Evolutionary conservation across 2,113 vertebrate species (phyloP).

Genomic region (Saccopteryx leptura): DNA sequence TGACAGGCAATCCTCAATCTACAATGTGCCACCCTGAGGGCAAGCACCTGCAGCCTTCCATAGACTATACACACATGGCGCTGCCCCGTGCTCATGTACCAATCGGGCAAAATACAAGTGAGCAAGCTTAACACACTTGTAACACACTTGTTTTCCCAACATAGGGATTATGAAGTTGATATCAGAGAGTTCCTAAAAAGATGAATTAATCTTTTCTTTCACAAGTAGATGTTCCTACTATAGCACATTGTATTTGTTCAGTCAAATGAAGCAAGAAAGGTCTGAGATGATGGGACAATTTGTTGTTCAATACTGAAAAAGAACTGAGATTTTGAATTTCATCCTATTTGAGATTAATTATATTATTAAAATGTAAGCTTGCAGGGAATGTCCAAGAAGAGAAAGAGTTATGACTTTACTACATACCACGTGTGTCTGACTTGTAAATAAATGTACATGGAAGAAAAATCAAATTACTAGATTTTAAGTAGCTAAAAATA

Average conservation of each 20-base stretch:
- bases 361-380: constrained; percentile 78
- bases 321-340: constrained; percentile 77
- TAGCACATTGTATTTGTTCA: constrained; percentile 78
- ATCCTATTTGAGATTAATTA: constrained; percentile 68
- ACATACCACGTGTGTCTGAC: constrained; percentile 71
- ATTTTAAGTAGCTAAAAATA: constrained; percentile 63
- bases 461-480: constrained; percentile 61
- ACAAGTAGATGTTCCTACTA: constrained; percentile 76
- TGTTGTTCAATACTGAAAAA: constrained; percentile 79
- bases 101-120: too few species aligned
- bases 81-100: too few species aligned
- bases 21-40: too few species aligned
- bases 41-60: too few species aligned
- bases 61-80: too few species aligned
- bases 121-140: too few species aligned
- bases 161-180: constrained; percentile 66
- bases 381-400: constrained; percentile 61
- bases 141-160: too few species aligned
- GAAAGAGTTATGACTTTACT: constrained; percentile 57
- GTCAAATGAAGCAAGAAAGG: constrained; percentile 82
- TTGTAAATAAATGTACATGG: constrained; percentile 60
- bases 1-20: too few species aligned
- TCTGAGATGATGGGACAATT: constrained; percentile 81
- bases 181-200: constrained; percentile 75
- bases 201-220: constrained; percentile 79